Evolutionary conservation across 2,888 invertebrate genomes (phyloP), one percentile per base, ranked within the genome.

Genomic region (Drosophila pegasa): DNA sequence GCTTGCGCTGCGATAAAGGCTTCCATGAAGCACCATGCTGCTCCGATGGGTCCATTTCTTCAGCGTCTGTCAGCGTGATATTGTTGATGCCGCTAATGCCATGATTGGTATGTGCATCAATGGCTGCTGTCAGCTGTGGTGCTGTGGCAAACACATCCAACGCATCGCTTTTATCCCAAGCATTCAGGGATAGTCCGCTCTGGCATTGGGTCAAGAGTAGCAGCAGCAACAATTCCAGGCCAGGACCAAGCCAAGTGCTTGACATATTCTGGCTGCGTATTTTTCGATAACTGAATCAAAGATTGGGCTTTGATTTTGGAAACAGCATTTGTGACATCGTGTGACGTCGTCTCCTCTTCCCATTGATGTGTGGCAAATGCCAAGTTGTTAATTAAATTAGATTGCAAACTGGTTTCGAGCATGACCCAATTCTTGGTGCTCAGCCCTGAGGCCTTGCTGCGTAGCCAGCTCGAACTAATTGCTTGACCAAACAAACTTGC

Each of bases 361-460:
- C 31, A 54, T 54, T 57, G 56, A 48, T 22, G 59, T 56, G 57
- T 52, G 45, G 54, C 52, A 40, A 55, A 52, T 62, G 59, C 51
- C 57, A 69, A 76, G 60, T 41, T 87, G 89, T 71, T 89, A 87
- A 87, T 87, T 87, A 31, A 89, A 89, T 82, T 87, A 78, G 74
- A 73, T 29, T 55, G 27, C 37, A 48, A 66, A 65, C 63, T 48
- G 60, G 57, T 51, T 68, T 12, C 7, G 16, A 27, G 45, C 20
- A 20, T 63, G 75, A 74, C 73, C 80, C 69, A 45, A 68, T 86
- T 73, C 35, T 43, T 0, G 9, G 41, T 51, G 16, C 5, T 52
- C 8, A 16, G 20, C 16, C 48, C 16, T 9, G 27, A 51, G 10
- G 8, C 14, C n/a, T 27, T 40, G 18, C 10, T 31, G 33, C 45